Conservation (phyloP, 2,113 vertebrate species). For the Apteryx owenii region DNA sequence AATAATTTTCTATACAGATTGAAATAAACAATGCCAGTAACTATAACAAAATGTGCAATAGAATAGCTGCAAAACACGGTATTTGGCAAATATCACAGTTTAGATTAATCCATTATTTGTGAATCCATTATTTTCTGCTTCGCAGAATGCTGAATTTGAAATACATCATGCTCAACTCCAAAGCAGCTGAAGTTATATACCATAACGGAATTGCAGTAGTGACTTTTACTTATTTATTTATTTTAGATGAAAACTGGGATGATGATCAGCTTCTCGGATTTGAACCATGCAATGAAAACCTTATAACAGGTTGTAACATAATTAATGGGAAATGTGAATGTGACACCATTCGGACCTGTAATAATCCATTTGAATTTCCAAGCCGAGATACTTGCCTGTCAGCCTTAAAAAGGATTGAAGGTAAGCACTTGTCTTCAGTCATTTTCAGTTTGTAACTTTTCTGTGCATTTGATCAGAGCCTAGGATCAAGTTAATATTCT, state of each 20-base stretch:
- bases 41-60: slow-evolving; percentile 2
- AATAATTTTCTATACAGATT: neutral
- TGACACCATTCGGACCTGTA: slow-evolving; percentile 89
- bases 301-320: slow-evolving; percentile 92
- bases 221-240: slow-evolving; percentile 61
- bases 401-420: slow-evolving; percentile 90
- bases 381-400: slow-evolving; percentile 86
- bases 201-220: slow-evolving; percentile 20
- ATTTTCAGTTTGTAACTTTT: neutral
- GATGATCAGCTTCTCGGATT: slow-evolving; percentile 91
- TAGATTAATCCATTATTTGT: neutral
- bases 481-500: neutral
- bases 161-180: neutral
- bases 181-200: neutral
- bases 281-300: slow-evolving; percentile 92
- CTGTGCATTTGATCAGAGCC: neutral
- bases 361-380: slow-evolving; percentile 90
- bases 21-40: slow-evolving; percentile 22
- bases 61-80: neutral
- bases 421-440: slow-evolving; percentile 73
- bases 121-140: neutral
- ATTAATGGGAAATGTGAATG: slow-evolving; percentile 90
- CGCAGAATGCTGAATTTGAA: neutral
- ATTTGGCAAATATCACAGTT: neutral
- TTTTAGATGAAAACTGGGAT: slow-evolving; percentile 92